Base-by-base conservation (phyloP, 2,113 vertebrate genomes). In the Peromyscus californicus region DNA sequence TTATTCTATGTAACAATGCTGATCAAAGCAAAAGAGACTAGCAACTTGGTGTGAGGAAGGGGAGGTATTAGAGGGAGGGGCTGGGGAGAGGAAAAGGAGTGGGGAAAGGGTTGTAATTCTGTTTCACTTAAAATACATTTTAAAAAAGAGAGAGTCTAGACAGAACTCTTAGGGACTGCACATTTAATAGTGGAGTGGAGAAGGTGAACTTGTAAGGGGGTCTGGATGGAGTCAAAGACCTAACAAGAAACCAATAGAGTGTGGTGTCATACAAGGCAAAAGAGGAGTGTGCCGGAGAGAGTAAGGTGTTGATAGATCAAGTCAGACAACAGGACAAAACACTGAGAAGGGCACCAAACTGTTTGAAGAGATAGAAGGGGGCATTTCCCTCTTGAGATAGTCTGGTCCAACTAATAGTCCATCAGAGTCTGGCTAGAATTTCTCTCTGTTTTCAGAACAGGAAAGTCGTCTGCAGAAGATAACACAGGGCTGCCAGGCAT, bases 401-500 rank as follows among this genome's bases (percentile, higher is more conserved):
- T 57, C 59, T 31, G 63, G 15, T 57, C 31, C 21, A 11, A 59
- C 26, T 80, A 70, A 48, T 33, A 51, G 39, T n/a, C 54, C 79
- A 63, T 29, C 5, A 61, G 67, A 72, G 22, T 11, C n/a, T n/a
- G n/a, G 1, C 74, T 36, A 88, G 31, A 69, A 12, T 11, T 48
- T 42, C n/a, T 54, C n/a, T 67, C 57, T 19, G 3, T 1, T 65
- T 82, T 61, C 61, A 61, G 57, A 90, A 78, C 86, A 45, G 51
- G 92, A 65, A 61, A 17, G 3, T 65, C 78, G 5, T 59, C 33
- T 82, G 21, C 33, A 36, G 42, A n/a, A 48, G 22, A 24, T 54
- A 51, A 67, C 1, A 0, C 0, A 45, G 24, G n/a, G 33, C 57
- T 3, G 5, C 17, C 0, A 3, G 1, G 2, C 24, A 0, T 74